Evolutionary conservation across 2,888 invertebrate species (phyloP), one percentile per base, ranked within the genome.

Genomic region (Adelognathus sp.): DNA sequence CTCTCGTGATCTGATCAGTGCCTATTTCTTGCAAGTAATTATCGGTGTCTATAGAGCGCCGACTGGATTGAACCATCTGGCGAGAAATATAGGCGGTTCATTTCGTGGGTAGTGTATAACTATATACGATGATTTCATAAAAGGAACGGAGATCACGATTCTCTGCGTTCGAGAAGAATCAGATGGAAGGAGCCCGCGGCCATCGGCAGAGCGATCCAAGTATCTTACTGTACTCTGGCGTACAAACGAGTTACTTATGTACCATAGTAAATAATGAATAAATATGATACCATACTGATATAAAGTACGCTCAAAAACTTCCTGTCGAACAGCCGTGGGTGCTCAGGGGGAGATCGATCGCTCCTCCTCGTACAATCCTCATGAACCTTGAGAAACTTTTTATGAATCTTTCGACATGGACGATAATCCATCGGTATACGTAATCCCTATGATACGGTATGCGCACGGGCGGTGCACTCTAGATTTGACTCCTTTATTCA

Each of bases 81-180:
- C 69, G 64, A 74, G 60, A 75, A 71, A 52, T 74, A 56, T 71
- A 67, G 24, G 24, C 50, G 21, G 50, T 21, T 54, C 24, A 33
- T 50, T 18, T 72, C 67, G 67, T 56, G 71, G 71, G 66, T 58
- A 50, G 46, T 44, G 54, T 71, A 71, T 71, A 64, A 71, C 70
- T 66, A 66, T 60, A 24, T 74, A 27, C 21, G 50, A 33, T 21
- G 11, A n/a, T n/a, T n/a, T n/a, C 50, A 58, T 16, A 52, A 66
- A 74, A 79, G 52, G 66, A 79, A 79, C 36, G 70, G 71, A 79
- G 60, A 79, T 79, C 79, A 79, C 79, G 79, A 79, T 79, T 79
- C 74, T 67, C 74, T 70, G 60, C 29, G 56, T 66, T 79, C 41
- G 78, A 79, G 74, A 74, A 74, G 74, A 74, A 79, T 79, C 78